Evolutionary conservation across 2,888 invertebrate species (phyloP), one percentile per base, ranked within the genome.

Genomic region (Orthonychiurus folsomi): DNA sequence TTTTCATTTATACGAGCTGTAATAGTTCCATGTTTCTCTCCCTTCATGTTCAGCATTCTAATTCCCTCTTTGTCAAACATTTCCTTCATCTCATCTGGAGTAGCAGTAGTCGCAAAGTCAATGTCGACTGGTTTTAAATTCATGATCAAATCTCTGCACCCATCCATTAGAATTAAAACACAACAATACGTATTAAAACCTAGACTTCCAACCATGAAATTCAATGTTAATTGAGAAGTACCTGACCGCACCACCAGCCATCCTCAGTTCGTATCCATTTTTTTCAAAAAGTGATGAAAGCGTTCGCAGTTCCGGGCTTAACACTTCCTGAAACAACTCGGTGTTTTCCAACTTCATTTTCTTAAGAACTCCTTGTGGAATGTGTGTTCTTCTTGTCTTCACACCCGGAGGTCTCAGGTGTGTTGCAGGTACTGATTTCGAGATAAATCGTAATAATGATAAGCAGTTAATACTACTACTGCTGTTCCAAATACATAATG

Each of bases 61-160:
- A 99, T 82, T 59, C 85, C 81, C 79, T 94, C 93, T 56, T 81
- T 79, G 3, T 80, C 84, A 75, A 97, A 95, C 86, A 97, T 91
- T 48, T 85, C 83, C 76, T 93, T 94, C 96, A 99, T 96, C 80
- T 99, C 83, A 20, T 85, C 82, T 0, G 99, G 99, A 0, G 96
- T 97, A 9, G 99, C 99, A 20, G 88, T 89, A 3, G 97, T 95
- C 0, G 99, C 99, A 80, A 99, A 95, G 79, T 99, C 99, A 58
- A 99, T 79, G 79, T 99, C 99, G 75, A 87, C 87, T 1, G 95
- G 94, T 69, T 80, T 79, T 59, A 82, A 83, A 2, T 85, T 84
- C 83, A 87, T 83, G n/a, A 93, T 76, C 28, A 93, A 80, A 77
- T 93, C 93, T 69, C 91, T 37, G 37, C 5, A 37, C n/a, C n/a